These are phyloP conservation scores for Poliocrania exsul DNA, from an alignment of 2,797 vertebrate genomes.

Conservation along the genomic window DNA sequence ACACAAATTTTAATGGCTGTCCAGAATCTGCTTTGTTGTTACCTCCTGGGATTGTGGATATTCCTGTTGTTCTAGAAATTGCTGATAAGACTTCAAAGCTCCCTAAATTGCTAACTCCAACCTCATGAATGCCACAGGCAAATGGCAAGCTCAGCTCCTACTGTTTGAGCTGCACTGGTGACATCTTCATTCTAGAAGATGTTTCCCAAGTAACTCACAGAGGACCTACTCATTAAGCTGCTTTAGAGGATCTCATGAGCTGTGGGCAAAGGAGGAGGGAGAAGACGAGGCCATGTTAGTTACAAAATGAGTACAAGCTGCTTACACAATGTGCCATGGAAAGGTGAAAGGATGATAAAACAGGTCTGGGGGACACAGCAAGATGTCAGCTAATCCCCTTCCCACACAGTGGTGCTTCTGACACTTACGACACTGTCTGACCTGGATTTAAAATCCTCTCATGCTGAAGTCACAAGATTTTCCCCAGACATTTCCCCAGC, in stretches of 20 bases:
- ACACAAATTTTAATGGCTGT: accelerated
- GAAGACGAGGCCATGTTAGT: not conserved
- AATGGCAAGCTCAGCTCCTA: not conserved
- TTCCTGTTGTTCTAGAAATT: not conserved
- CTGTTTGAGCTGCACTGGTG: not conserved
- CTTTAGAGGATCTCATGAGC: not conserved
- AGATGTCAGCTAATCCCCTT: not conserved
- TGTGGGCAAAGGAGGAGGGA: not conserved
- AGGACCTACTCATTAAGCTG: not conserved
- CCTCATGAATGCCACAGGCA: not conserved
- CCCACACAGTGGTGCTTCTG: not conserved
- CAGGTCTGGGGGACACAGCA: not conserved
- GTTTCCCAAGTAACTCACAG: not conserved
- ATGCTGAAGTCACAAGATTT: not conserved
- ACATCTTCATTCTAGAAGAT: not conserved
- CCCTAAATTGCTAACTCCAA: not conserved
- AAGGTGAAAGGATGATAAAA: not conserved
- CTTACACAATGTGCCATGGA: not conserved
- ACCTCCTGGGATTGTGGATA: not conserved
- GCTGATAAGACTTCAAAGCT: not conserved
- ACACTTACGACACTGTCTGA: not conserved
- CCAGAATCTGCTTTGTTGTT: not conserved
- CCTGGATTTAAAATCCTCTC: not conserved
- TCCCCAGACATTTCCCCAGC: not conserved
- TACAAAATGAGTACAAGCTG: not conserved